Evolutionary conservation across 2,888 invertebrate genomes (phyloP).

Genomic region (Oscheius sp.): DNA sequence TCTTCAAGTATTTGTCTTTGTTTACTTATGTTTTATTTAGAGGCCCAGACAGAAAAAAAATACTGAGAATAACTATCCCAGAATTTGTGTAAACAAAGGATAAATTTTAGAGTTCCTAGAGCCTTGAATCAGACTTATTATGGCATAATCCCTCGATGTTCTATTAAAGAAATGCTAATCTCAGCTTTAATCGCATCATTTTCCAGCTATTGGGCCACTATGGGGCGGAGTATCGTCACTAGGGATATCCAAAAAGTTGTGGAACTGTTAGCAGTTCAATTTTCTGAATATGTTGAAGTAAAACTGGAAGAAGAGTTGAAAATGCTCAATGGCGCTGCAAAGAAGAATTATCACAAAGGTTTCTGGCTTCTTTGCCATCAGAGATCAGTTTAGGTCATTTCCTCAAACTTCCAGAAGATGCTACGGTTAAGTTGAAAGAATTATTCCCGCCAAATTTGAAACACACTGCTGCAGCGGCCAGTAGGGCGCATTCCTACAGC

Average conservation of each 20-base stretch:
- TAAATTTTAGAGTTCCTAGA: too few relatives aligned
- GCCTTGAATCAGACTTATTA: background rate
- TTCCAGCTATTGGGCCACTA: constrained; percentile 56
- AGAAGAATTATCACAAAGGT: constrained; percentile 25
- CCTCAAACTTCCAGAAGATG: constrained; percentile 7
- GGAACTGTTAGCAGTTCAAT: constrained; percentile 46
- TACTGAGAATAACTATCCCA: background rate
- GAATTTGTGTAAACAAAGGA: background rate
- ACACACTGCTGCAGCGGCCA: constrained; percentile 22
- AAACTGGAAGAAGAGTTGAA: constrained; percentile 49
- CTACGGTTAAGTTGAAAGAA: constrained; percentile 19
- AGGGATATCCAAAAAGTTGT: constrained; percentile 60
- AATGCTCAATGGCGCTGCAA: constrained; percentile 21
- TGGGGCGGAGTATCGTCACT: constrained; percentile 52
- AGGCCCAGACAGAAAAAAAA: background rate
- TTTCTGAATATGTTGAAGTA: constrained; percentile 41
- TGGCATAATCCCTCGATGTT: background rate
- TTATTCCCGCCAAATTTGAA: constrained; percentile 32
- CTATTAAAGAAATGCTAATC: background rate
- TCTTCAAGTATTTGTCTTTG: too few relatives aligned
- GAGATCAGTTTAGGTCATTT: constrained; percentile 12
- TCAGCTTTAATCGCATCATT: background rate
- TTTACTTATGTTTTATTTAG: background rate
- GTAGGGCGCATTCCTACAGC: constrained; percentile 30
- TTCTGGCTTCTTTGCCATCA: background rate